Conservation (phyloP, 2,797 vertebrate species). For the Emys orbicularis region DNA sequence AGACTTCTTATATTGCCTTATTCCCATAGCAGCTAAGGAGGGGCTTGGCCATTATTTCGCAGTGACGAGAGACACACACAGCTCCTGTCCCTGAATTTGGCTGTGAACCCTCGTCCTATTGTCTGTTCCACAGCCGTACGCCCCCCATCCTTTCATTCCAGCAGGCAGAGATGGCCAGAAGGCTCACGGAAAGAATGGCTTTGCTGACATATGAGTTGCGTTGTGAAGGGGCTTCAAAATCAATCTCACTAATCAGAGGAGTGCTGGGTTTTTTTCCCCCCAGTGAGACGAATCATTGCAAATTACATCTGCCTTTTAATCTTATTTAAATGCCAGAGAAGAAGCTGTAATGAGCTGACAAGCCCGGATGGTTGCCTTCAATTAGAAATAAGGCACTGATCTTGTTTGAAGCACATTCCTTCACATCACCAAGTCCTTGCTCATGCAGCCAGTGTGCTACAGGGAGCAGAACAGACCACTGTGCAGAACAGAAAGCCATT, state of each 20-base stretch:
- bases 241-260: neutral
- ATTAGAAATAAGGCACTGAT: neutral
- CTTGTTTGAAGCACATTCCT: neutral
- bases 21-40: neutral
- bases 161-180: fast-evolving
- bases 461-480: neutral
- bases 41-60: neutral
- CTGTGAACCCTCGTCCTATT: neutral
- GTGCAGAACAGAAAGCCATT: neutral
- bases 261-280: neutral
- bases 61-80: neutral
- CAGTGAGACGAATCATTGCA: neutral
- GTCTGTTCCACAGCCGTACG: neutral
- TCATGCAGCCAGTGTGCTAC: fast-evolving
- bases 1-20: neutral
- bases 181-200: neutral
- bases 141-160: neutral
- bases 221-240: neutral
- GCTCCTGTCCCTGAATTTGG: neutral
- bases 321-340: neutral
- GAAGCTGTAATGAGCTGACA: neutral
- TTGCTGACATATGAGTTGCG: neutral
- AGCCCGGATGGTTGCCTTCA: neutral
- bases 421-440: neutral
- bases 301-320: neutral